Base-by-base conservation (phyloP, 2,797 vertebrate genomes). In the Valencia hispanica region DNA sequence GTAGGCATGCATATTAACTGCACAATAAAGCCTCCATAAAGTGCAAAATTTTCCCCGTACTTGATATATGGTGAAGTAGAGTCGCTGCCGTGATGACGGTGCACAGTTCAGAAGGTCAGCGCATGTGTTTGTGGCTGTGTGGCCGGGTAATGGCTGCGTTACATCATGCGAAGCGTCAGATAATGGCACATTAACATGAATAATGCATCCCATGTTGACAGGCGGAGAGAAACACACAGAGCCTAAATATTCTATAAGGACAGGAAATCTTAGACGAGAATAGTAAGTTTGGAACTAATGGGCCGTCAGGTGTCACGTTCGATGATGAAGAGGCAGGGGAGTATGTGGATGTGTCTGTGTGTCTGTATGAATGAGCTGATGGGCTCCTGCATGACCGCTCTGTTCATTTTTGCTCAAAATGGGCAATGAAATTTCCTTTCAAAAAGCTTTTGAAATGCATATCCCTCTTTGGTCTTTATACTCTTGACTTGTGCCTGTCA, bases 181-280 rank as follows among this genome's bases (percentile, higher is more conserved):
- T 93, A 93, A 93, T 90, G 92, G 88, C 78, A 89, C 90, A 93
- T 93, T 91, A 91, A 86, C 85, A 91, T 95, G 91, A 94, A 94
- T 94, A 93, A 95, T 92, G 92, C 85, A 92, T 89, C 81, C 63
- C 79, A 57, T 89, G 91, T 93, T 94, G 93, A 94, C 93, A 91
- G 85, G 91, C 18, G 55, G 72, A 79, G 88, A 74, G 89, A 87
- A 92, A 92, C 88, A 85, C 84, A 91, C 83, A 78, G 68, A 87
- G 89, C 91, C 86, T 92, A 89, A 91, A 92, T 93, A 93, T 92
- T 92, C 91, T 90, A 89, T 90, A 92, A 93, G 94, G 87, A 89
- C 88, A 90, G 77, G 72, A 91, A 91, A 91, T 91, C 90, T 87
- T 86, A 85, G 81, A 91, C 86, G 86, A 90, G 85, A 92, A 90